phyloP scores from a whole-genome alignment of 2,888 invertebrate genomes.

The Drosophila longiperda region DNA sequence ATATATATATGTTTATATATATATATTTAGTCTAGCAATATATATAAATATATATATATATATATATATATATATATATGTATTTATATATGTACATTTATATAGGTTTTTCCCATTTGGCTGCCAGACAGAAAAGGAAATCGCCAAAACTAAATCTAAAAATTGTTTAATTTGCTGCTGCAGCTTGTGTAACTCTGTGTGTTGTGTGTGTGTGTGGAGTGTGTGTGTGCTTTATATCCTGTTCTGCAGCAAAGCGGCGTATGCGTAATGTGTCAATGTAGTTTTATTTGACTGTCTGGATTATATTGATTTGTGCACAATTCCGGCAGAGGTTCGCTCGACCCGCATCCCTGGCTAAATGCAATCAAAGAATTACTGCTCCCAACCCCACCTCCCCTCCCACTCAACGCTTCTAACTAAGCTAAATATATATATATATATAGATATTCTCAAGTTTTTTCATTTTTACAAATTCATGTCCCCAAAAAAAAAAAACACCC shows the following conservation, averaged over 20 bases:
- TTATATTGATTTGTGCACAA: conserved; percentile 73
- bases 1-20: conserved; percentile 39
- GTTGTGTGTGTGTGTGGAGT: not conserved
- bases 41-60: not conserved
- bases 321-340: conserved; percentile 7
- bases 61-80: conserved; percentile 1
- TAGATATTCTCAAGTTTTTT: not conserved
- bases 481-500: not conserved
- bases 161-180: conserved; percentile 77
- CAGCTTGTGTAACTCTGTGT: conserved; percentile 14
- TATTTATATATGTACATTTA: conserved; percentile 21
- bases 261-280: conserved; percentile 71
- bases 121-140: conserved; percentile 69
- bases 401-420: not conserved
- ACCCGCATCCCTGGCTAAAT: conserved; percentile 17
- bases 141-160: conserved; percentile 63
- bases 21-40: conserved; percentile 1
- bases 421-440: not conserved
- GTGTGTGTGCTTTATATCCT: conserved; percentile 43
- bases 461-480: not conserved
- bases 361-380: conserved; percentile 35
- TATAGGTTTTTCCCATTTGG: conserved; percentile 15
- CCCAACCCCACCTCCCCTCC: accelerated
- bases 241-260: conserved; percentile 58
- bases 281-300: conserved; percentile 73